phyloP scores from a whole-genome alignment of 2,888 invertebrate genomes.

The Minunthozetes semirufus region DNA sequence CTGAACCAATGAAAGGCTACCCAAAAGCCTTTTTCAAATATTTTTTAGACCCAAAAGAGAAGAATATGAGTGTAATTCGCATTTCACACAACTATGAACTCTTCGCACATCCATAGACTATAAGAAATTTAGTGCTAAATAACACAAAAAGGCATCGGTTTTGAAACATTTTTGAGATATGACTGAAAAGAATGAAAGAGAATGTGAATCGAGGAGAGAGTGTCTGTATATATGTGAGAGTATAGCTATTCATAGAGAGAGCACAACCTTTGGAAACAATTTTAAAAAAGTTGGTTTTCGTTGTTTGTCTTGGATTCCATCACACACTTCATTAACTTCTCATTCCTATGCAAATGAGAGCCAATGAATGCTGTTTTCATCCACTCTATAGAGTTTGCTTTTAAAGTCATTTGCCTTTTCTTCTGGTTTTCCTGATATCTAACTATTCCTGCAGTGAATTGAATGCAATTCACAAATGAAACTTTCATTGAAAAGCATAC shows the following conservation, averaged over 20 bases:
- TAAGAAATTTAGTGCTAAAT: not conserved
- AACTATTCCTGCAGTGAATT: not conserved
- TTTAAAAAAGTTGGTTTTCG: constrained; percentile 36
- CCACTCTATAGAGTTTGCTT: not conserved
- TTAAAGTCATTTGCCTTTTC: not conserved
- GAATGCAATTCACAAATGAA: constrained; percentile 7
- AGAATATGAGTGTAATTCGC: constrained; percentile 37
- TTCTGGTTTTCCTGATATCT: not conserved
- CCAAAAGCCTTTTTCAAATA: not conserved
- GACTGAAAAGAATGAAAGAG: not conserved
- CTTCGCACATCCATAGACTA: constrained; percentile 5
- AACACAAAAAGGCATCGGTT: constrained; percentile 5
- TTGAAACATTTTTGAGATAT: constrained; percentile 22
- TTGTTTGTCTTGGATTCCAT: constrained; percentile 43
- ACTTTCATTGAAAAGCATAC: not conserved
- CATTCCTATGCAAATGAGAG: constrained; percentile 43
- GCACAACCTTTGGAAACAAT: not conserved
- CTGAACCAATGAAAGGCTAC: not conserved
- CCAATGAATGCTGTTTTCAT: constrained; percentile 17
- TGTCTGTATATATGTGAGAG: not conserved
- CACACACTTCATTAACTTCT: constrained; percentile 44
- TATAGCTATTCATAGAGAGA: not conserved
- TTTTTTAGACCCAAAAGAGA: not conserved
- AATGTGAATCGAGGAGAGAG: not conserved
- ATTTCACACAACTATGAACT: constrained; percentile 42